phyloP scores from a whole-genome alignment of 2,888 invertebrate species.

The Himalopsyche anomala region DNA sequence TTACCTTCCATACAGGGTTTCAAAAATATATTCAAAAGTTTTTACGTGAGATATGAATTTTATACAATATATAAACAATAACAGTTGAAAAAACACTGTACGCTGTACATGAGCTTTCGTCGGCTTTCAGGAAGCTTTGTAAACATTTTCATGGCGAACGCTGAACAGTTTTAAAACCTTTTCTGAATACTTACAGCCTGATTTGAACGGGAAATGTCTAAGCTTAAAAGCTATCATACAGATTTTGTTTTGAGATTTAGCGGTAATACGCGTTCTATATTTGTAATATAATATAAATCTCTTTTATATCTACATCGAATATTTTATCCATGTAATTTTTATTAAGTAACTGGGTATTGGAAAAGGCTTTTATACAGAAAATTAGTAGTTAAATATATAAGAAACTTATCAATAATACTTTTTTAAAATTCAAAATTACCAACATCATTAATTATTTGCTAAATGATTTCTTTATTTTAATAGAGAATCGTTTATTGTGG shows the following conservation, averaged over 20 bases:
- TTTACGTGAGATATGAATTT: too few species aligned
- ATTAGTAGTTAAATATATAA: too few species aligned
- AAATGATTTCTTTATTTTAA: too few species aligned
- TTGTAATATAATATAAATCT: background rate
- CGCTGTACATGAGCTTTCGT: slow-evolving; percentile 7
- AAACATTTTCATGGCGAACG: slow-evolving; percentile 21
- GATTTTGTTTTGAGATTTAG: background rate
- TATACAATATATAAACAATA: background rate
- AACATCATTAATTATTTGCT: too few species aligned
- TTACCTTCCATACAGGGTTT: too few species aligned
- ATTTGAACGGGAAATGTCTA: background rate
- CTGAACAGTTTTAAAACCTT: slow-evolving; percentile 27
- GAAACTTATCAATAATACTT: too few species aligned
- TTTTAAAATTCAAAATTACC: too few species aligned
- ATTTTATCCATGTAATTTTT: too few species aligned
- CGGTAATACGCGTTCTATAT: background rate
- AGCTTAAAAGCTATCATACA: slow-evolving; percentile 10
- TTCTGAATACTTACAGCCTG: slow-evolving; percentile 16
- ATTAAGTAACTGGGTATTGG: too few species aligned
- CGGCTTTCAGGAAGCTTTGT: background rate
- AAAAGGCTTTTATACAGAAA: too few species aligned
- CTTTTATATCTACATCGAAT: background rate
- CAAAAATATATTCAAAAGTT: too few species aligned
- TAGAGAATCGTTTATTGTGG: too few species aligned
- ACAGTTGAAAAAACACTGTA: slow-evolving; percentile 2